Percentiles rank a stretch among this genome's conserved stretches.
phyloP scores from a whole-genome alignment of 1,140 invertebrate species.

The Acromyrmex heyeri region DNA sequence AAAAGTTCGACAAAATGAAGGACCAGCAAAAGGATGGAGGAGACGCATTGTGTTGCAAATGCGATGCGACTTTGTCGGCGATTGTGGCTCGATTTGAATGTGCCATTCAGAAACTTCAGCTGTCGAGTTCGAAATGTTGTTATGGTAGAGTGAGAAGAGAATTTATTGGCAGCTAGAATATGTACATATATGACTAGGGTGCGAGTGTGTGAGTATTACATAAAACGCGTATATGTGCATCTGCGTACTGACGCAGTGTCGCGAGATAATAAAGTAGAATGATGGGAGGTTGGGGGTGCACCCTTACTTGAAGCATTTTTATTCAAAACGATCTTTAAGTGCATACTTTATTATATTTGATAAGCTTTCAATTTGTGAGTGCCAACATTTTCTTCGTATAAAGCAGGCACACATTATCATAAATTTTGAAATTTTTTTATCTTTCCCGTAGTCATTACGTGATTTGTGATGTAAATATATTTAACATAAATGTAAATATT shows the following conservation, averaged over 20 bases:
- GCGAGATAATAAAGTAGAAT: slow-evolving; percentile 29
- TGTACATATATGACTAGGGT: not conserved
- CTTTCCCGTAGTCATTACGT: not conserved
- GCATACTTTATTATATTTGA: slow-evolving; percentile 35
- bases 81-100: slow-evolving; percentile 71
- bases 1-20: slow-evolving; percentile 49
- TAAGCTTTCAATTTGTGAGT: slow-evolving; percentile 34
- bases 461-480: not conserved
- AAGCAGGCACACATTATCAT: not conserved
- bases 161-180: slow-evolving; percentile 65
- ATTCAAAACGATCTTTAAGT: slow-evolving; percentile 38
- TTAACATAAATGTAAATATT: not conserved
- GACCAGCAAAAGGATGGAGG: slow-evolving; percentile 35
- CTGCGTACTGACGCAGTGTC: slow-evolving; percentile 8
- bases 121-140: slow-evolving; percentile 60
- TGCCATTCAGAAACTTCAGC: slow-evolving; percentile 69
- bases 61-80: slow-evolving; percentile 67
- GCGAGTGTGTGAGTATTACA: not conserved
- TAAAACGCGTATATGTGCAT: slow-evolving; percentile 13
- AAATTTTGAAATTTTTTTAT: not conserved
- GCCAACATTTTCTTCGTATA: not conserved
- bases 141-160: slow-evolving; percentile 36
- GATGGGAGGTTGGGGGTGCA: not conserved
- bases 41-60: slow-evolving; percentile 67
- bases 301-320: slow-evolving; percentile 26